Percentiles rank a stretch among this genome's conserved stretches.
Conservation (phyloP, 1,140 invertebrate species). For the Battus philenor region DNA sequence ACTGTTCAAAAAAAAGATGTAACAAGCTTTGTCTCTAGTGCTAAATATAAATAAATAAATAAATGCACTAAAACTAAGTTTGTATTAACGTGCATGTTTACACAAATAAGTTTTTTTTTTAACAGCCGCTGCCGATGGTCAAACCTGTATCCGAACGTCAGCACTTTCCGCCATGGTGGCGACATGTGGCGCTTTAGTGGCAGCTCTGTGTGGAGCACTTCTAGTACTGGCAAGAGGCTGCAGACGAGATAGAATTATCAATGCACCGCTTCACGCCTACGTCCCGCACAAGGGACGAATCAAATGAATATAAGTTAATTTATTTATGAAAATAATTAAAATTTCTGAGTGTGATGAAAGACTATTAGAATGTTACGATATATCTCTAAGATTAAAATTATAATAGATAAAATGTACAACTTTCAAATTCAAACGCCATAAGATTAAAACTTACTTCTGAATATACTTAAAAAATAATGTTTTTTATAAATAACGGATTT, state of each 20-base stretch:
- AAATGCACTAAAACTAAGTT: no score
- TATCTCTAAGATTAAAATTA: no score
- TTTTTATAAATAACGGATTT: no score
- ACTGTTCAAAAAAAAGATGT: background rate
- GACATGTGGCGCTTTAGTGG: conserved; percentile 81
- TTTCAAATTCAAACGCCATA: no score
- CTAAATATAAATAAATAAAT: no score
- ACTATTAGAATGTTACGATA: no score
- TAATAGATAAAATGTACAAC: no score
- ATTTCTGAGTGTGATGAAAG: background rate
- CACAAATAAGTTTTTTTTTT: no score
- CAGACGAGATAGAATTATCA: conserved; percentile 68
- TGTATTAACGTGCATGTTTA: no score
- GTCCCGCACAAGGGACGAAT: conserved; percentile 85
- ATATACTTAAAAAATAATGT: no score
- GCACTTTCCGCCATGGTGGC: conserved; percentile 85
- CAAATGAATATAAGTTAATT: conserved; percentile 67
- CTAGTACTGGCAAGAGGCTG: conserved; percentile 84
- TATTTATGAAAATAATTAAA: background rate
- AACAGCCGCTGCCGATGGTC: conserved; percentile 66
- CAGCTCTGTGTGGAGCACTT: conserved; percentile 81
- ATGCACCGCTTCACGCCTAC: conserved; percentile 78
- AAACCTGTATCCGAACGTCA: conserved; percentile 86
- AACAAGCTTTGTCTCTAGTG: conserved; percentile 8
- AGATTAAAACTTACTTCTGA: no score